These are phyloP conservation scores for Ciona savignyi DNA, from an alignment of 23 tunicate species.

Conservation along the genomic window DNA sequence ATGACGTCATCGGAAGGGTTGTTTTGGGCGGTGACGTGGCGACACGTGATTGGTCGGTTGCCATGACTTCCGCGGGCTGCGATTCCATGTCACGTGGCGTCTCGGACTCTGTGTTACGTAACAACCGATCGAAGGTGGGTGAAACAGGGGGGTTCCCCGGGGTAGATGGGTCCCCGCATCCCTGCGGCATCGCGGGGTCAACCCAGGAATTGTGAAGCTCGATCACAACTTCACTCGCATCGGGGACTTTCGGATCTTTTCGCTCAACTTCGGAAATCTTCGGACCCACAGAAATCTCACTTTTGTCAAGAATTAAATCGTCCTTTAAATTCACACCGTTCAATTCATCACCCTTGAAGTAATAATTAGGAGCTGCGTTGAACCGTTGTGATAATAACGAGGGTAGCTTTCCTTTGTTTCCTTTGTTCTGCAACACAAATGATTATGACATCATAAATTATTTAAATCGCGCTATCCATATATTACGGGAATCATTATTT, in stretches of 20 bases:
- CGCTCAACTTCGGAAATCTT: background rate
- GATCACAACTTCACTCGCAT: background rate
- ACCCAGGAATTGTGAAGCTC: background rate
- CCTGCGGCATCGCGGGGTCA: background rate
- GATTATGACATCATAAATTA: background rate
- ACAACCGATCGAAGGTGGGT: background rate
- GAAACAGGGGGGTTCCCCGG: background rate
- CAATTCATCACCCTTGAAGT: background rate
- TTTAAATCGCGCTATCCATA: too few species aligned
- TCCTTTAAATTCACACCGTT: background rate
- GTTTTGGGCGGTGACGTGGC: background rate
- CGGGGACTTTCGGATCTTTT: background rate
- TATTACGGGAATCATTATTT: too few species aligned
- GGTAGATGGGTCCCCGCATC: background rate
- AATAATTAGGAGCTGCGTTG: background rate
- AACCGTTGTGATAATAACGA: background rate
- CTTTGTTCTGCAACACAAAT: background rate
- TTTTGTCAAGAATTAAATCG: background rate
- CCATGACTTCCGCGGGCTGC: too few species aligned
- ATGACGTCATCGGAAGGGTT: background rate
- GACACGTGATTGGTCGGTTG: background rate
- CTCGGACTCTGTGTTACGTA: background rate
- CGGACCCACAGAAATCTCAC: background rate
- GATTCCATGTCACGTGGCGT: background rate
- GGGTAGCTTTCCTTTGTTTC: background rate